Base-by-base conservation (phyloP, 2,888 invertebrate species). In the Lampropteryx suffumata region DNA sequence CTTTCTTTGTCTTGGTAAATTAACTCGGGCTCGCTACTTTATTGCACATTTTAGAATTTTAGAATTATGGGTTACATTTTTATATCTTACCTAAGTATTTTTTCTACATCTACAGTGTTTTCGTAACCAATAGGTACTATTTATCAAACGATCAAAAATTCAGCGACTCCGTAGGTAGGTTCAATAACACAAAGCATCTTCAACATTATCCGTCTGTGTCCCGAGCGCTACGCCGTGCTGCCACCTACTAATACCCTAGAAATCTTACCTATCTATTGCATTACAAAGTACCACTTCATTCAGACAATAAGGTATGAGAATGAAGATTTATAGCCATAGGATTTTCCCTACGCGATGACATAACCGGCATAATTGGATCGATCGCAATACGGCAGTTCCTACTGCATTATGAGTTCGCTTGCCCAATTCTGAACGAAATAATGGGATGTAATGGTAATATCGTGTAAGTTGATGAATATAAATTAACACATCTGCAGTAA, bases 401-500 rank as follows among this genome's bases (percentile, higher is more conserved):
- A 48, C 50, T 50, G 50, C 35, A 45, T 57, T 57, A 49, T 37
- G 41, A 50, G 27, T 29, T 32, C 35, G 50, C 37, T 53, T 53
- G 30, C 43, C 40, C 32, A 39, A 49, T 50, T 41, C 32, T 32
- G 46, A 30, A 11, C 27, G 33, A 45, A 52, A 56, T 55, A 54
- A 55, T 57, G 41, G 27, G 45, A 37, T 21, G 12, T 55, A 47
- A 55, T 47, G 41, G 39, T 26, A 50, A 58, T 57, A 57, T 55
- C 57, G 48, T 52, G 56, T 69, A 63, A 67, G 62, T 71, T 67
- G 34, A 70, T 67, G 39, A 52, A 40, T 52, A 66, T 62, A 59
- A 69, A 73, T 78, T 69, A 78, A 71, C 73, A 79, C 71, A 75
- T 78, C 62, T 76, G 62, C 63, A 67, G 65, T 73, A 44, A 35